Evolutionary conservation across 2,113 vertebrate genomes (phyloP), one percentile per base, ranked within the genome.

Genomic region (Montifringilla adamsi): DNA sequence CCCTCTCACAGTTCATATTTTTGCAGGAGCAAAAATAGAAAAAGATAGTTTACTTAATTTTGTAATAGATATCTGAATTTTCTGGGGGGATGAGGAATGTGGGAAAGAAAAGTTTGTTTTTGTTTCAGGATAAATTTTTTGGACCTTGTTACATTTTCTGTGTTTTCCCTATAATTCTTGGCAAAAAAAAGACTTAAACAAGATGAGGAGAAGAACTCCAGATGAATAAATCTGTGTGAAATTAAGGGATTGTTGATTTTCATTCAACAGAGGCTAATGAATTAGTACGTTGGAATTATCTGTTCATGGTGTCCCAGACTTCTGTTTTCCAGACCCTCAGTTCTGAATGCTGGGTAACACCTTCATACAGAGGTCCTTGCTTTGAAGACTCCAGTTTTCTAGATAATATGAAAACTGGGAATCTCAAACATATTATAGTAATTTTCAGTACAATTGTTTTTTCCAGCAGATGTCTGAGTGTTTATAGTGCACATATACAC

Each of bases 131-230:
- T 89, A 78, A 49, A 4, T 49, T 82, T 92, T 93, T 87, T 94
- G 64, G 84, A 89, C 70, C 52, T 49, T 80, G 17, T 87, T 83
- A 73, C 16, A 47, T 46, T 91, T 95, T 90, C 70, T 93, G 26
- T 72, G 46, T 94, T 90, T 92, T 91, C 70, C 66, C 30, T 81
- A 49, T 72, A 89, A 94, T 46, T 93, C 77, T 89, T 96, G 95
- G 80, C 94, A 89, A 91, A 87, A 81, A 73, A 73, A 79, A 76
- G 35, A 68, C 58, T 91, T 94, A 93, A 96, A 94, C 68, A 94
- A 95, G 58, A 87, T 30, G 62, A 92, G 17, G 18, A 72, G 19
- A 81, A 87, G 44, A 89, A 70, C 76, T 91, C 91, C 93, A 91
- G 69, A 94, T 49, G 58, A 95, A 73, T 75, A 81, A 64, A 24